These are phyloP conservation scores for Gorsachius magnificus DNA, from an alignment of 2,797 vertebrate species.

Conservation along the genomic window DNA sequence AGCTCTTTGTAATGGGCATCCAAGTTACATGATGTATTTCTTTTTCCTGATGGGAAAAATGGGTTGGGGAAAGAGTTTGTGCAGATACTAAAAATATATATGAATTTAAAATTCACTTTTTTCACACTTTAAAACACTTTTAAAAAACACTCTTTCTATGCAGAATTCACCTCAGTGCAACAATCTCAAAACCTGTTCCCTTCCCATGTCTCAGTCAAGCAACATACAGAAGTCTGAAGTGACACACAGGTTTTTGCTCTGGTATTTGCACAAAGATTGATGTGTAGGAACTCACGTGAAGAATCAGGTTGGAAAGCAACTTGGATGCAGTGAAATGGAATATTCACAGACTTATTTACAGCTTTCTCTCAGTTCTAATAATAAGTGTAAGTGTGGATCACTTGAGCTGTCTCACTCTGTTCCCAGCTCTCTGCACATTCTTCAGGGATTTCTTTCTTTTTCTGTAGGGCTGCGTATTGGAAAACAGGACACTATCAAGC, in stretches of 20 bases:
- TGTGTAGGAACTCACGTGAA: not conserved
- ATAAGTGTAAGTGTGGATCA: constrained; percentile 34
- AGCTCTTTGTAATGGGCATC: not conserved
- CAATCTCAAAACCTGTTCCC: not conserved
- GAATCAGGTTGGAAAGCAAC: not conserved
- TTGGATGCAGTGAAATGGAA: not conserved
- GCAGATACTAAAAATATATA: not conserved
- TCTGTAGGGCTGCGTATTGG: not conserved
- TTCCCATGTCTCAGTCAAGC: not conserved
- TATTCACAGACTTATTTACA: constrained; percentile 35
- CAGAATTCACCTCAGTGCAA: not conserved
- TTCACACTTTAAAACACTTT: not conserved
- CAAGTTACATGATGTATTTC: not conserved
- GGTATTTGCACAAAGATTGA: not conserved
- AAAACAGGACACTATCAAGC: not conserved
- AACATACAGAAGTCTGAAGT: not conserved
- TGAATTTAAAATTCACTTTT: not conserved
- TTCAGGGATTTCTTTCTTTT: not conserved
- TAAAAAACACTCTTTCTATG: not conserved
- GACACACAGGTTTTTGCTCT: not conserved
- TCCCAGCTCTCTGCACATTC: not conserved
- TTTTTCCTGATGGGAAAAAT: not conserved
- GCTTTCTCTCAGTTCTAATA: constrained; percentile 56
- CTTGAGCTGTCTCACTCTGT: not conserved
- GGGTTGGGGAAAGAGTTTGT: not conserved